phyloP scores from a whole-genome alignment of 2,797 vertebrate genomes.

The Onychomys arenicola region DNA sequence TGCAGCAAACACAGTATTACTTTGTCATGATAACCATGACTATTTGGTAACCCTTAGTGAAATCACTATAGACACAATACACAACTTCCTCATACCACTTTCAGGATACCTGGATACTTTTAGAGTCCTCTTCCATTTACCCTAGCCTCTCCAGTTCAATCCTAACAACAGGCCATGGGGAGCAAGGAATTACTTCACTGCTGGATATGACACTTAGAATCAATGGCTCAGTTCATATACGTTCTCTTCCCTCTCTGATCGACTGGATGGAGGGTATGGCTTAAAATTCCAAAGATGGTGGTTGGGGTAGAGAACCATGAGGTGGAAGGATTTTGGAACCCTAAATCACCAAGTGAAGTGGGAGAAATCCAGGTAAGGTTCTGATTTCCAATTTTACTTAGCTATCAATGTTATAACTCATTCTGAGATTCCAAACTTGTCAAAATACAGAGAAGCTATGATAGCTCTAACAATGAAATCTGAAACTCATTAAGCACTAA shows the following conservation, averaged over 20 bases:
- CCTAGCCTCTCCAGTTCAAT: neutral
- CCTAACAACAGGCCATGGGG: neutral
- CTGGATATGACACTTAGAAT: neutral
- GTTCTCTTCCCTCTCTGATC: neutral
- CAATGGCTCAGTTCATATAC: neutral
- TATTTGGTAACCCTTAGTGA: slow-evolving; percentile 26
- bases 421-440: neutral
- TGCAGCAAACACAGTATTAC: neutral
- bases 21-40: neutral
- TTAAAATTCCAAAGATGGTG: neutral
- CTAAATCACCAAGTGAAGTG: neutral
- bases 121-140: neutral
- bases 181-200: neutral
- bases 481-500: neutral
- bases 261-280: neutral
- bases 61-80: neutral
- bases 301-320: neutral
- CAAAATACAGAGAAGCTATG: neutral
- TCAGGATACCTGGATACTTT: neutral
- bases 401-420: neutral
- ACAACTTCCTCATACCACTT: neutral
- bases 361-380: neutral
- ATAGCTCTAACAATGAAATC: neutral
- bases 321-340: neutral
- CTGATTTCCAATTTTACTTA: neutral